Evolutionary conservation across 2,797 vertebrate species (phyloP).

Genomic region (Enteromius afrohamiltoni): DNA sequence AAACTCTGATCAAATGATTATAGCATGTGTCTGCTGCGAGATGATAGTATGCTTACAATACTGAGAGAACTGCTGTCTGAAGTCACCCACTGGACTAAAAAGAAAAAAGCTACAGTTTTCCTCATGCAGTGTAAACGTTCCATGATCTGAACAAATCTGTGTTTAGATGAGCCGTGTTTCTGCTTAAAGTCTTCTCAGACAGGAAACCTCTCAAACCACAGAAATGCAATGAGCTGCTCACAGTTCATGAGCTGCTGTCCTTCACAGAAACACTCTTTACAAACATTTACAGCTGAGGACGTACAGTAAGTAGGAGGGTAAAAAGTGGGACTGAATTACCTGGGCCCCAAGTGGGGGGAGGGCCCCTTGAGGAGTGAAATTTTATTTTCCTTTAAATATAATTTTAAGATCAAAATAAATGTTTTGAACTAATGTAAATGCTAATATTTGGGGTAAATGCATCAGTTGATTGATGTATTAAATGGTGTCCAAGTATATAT

Average conservation of each 20-base stretch:
- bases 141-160: slow-evolving; percentile 15
- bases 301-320: no score
- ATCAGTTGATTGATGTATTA: no score
- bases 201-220: not conserved
- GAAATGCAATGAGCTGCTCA: not conserved
- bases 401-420: no score
- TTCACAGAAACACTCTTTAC: not conserved
- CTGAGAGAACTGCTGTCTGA: not conserved
- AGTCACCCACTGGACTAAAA: slow-evolving; percentile 11
- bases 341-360: no score
- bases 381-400: no score
- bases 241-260: not conserved
- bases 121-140: not conserved
- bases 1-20: not conserved
- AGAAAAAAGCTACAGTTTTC: not conserved
- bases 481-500: no score
- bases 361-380: no score
- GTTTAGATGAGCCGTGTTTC: not conserved
- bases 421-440: no score
- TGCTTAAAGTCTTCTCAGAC: not conserved
- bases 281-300: not conserved
- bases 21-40: not conserved
- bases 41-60: slow-evolving; percentile 30
- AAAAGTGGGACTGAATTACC: no score
- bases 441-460: no score